Evolutionary conservation across 92 coral and sea anemone genomes (phyloP), one percentile per base, ranked within the genome.

Genomic region (Epizoanthus illoricatus): DNA sequence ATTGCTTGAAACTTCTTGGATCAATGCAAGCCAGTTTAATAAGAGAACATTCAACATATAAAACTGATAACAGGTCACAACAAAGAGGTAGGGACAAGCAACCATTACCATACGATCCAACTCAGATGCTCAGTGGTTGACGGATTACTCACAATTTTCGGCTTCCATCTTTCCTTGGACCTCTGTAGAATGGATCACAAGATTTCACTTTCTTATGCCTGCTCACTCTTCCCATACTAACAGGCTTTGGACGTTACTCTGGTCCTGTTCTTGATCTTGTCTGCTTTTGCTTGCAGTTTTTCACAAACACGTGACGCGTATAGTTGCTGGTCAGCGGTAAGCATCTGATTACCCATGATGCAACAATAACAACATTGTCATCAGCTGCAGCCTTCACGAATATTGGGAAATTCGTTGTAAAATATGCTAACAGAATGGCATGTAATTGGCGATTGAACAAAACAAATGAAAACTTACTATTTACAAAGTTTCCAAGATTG

Each of bases 181-280:
- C 99, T 41, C 90, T 96, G 74, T 86, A 91, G 81, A 96, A 96
- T 65, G 99, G 99, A 88, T 96, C 99, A 82, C 94, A 91, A 23
- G 97, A 85, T 75, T 96, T 96, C 28, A 92, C 83, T 72, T 96
- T 96, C 80, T 86, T 89, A 84, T 96, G 89, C 63, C 97, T 92
- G 86, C 98, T 93, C 75, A 89, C 72, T 57, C 99, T 87, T 41
- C 99, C 99, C 99, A 96, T 96, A 23, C 20, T 81, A 54, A 61
- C 16, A 12, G 18, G 42, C 20, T 6, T 8, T 21, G 7, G 4
- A 45, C 2, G 49, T 45, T 45, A 45, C 9, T 2, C 49, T 45
- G 49, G 2, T 43, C 49, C 49, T 45, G 49, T 45, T 43, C 49
- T 1, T 28, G 33, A 0, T 28, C 36, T 28, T 28, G 36, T 28